Evolutionary conservation across 2,113 vertebrate genomes (phyloP).

Genomic region (Eleginops maclovinus): DNA sequence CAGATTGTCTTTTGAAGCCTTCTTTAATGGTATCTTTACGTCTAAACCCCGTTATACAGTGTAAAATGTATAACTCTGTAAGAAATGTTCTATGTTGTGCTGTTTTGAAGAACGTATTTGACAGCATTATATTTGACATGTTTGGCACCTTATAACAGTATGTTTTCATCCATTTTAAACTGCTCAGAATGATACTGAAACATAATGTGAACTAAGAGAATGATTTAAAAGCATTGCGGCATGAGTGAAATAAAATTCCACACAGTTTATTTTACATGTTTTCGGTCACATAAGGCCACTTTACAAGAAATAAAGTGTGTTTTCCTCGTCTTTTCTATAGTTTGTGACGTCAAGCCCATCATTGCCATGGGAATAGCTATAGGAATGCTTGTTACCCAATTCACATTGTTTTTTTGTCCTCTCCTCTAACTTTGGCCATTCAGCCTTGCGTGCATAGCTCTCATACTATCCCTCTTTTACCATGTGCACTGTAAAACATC

Average conservation of each 20-base stretch:
- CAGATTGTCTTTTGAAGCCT: neutral
- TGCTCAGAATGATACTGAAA: neutral
- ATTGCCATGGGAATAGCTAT: constrained; percentile 56
- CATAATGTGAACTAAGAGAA: neutral
- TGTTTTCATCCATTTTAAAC: neutral
- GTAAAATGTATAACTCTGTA: neutral
- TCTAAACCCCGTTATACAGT: neutral
- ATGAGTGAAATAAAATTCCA: neutral
- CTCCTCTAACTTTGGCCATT: constrained; percentile 15
- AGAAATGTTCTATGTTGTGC: neutral
- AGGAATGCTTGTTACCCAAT: constrained; percentile 72
- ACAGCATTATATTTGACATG: neutral
- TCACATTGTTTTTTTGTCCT: constrained; percentile 32
- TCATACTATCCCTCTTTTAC: constrained; percentile 54
- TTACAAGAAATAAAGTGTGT: constrained; percentile 13
- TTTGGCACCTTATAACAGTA: neutral
- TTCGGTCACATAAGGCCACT: neutral
- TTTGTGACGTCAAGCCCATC: constrained; percentile 31
- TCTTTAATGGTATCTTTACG: neutral
- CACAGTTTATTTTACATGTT: neutral
- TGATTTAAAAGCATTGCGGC: neutral
- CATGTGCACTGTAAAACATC: constrained; percentile 69
- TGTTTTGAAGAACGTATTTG: neutral
- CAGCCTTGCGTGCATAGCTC: constrained; percentile 24
- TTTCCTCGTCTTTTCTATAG: constrained; percentile 27